phyloP scores from a whole-genome alignment of 2,113 vertebrate genomes.

The Perca schrenkii region DNA sequence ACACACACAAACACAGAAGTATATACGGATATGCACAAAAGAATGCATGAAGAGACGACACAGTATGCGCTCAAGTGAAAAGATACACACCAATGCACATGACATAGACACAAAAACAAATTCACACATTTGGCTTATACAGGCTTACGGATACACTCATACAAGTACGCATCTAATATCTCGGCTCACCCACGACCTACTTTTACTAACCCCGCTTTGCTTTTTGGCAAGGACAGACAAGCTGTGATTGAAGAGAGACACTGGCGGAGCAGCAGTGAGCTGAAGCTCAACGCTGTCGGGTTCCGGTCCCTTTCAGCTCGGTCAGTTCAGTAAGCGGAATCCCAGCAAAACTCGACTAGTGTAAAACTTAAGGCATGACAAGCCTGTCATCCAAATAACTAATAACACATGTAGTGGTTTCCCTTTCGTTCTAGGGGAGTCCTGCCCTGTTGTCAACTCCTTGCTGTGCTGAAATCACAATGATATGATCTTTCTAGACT shows the following conservation, averaged over 20 bases:
- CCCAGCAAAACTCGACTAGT: constrained; percentile 11
- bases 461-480: neutral
- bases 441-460: neutral
- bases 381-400: neutral
- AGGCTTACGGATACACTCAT: constrained; percentile 18
- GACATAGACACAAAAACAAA: neutral
- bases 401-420: neutral
- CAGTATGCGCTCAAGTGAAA: constrained; percentile 14
- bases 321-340: neutral
- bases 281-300: neutral
- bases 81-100: constrained; percentile 1
- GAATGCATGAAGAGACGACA: constrained; percentile 15
- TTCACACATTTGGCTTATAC: neutral
- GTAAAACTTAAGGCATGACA: neutral
- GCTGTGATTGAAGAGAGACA: constrained; percentile 54
- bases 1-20: constrained; percentile 30
- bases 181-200: constrained; percentile 56
- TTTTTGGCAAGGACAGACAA: constrained; percentile 59
- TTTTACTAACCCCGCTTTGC: constrained; percentile 66
- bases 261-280: constrained; percentile 16
- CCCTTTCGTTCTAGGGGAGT: constrained; percentile 1
- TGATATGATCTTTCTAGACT: neutral
- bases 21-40: constrained; percentile 33
- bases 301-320: constrained; percentile 16
- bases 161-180: constrained; percentile 55